Evolutionary conservation across 2,888 invertebrate species (phyloP).

Genomic region (Oxytorus armatus): DNA sequence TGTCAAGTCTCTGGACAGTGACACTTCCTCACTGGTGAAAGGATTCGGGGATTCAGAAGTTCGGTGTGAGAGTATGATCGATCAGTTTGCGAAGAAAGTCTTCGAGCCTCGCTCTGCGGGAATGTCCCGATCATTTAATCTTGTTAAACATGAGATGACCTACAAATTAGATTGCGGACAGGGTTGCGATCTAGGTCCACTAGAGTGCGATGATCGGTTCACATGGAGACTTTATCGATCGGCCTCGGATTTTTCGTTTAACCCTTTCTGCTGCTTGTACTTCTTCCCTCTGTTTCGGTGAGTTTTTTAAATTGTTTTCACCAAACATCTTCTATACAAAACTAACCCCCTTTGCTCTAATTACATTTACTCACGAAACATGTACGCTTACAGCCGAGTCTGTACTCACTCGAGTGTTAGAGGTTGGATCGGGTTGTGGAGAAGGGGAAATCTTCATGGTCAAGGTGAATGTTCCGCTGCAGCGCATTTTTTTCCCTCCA

Average conservation of each 20-base stretch:
- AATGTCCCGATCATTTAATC: constrained; percentile 50
- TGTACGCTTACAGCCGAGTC: not conserved
- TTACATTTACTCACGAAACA: constrained; percentile 35
- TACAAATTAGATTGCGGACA: constrained; percentile 42
- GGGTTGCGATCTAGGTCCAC: constrained; percentile 70
- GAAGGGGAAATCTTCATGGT: constrained; percentile 30
- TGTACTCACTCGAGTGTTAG: not conserved
- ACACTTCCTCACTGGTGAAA: not conserved
- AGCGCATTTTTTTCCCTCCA: not conserved
- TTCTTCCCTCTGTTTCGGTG: constrained; percentile 49
- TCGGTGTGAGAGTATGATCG: not conserved
- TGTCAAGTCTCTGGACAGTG: not conserved
- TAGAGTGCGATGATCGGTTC: constrained; percentile 68
- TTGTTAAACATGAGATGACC: constrained; percentile 47
- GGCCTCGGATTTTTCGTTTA: constrained; percentile 37
- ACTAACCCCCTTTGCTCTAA: not conserved
- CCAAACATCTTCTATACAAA: not conserved
- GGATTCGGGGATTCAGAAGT: not conserved
- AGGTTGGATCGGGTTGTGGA: not conserved
- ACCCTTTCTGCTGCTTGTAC: constrained; percentile 16
- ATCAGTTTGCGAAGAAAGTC: not conserved
- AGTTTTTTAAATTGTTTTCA: constrained; percentile 44
- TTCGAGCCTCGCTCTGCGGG: constrained; percentile 1
- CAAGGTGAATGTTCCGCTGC: constrained; percentile 27
- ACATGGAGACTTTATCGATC: constrained; percentile 69